Conservation (phyloP, 2,113 vertebrate species). For the Anguilla japonica region DNA sequence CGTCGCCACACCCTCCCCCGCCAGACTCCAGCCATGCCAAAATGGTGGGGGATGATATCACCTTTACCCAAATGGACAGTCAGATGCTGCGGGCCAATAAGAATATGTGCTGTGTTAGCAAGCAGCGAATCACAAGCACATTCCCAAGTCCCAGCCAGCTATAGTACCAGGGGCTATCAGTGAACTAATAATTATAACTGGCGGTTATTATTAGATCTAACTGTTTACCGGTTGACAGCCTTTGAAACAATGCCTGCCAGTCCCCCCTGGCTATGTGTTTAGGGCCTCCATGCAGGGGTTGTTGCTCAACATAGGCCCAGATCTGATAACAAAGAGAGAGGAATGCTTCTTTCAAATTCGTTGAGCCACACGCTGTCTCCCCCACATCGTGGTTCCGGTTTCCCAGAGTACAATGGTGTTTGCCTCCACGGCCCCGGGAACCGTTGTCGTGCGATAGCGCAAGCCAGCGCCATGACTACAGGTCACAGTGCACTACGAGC, state of each 20-base stretch:
- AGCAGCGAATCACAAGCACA: not conserved
- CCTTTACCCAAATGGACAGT: not conserved
- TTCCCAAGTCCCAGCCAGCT: not conserved
- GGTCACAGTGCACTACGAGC: not conserved
- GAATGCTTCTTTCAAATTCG: not conserved
- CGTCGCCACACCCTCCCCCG: not conserved
- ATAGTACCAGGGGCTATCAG: not conserved
- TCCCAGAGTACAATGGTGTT: not conserved
- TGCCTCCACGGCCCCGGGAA: not conserved
- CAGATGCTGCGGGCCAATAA: not conserved
- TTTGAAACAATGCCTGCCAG: not conserved
- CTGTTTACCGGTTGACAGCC: not conserved
- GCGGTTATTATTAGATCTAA: not conserved
- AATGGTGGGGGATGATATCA: not conserved
- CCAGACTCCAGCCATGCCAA: not conserved
- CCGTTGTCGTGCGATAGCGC: not conserved
- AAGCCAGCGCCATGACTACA: not conserved
- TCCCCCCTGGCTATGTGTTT: not conserved
- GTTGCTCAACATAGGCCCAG: not conserved
- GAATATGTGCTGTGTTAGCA: not conserved
- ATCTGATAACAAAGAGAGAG: not conserved
- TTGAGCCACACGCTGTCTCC: not conserved
- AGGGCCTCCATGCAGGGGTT: not conserved
- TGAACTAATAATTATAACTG: too few relatives aligned
- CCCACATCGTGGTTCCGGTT: not conserved